Conservation (phyloP, 2,888 invertebrate species). For the Bibio marci region DNA sequence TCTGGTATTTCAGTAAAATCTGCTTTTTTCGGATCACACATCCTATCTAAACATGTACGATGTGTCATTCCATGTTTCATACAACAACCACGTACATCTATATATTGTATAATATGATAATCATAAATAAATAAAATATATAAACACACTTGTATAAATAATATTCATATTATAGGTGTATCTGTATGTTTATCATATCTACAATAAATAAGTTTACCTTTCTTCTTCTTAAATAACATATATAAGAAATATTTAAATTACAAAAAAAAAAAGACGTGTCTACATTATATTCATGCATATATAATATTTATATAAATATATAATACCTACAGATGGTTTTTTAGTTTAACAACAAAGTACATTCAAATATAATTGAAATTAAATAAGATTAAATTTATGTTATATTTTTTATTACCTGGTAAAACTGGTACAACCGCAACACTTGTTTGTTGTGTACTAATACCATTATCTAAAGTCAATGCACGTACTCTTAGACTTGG, state of each 20-base stretch:
- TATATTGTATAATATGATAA: not conserved
- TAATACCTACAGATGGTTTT: too few relatives aligned
- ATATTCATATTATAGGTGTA: too few relatives aligned
- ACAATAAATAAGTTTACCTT: too few relatives aligned
- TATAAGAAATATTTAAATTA: too few relatives aligned
- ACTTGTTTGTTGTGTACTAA: constrained; percentile 36
- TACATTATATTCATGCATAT: too few relatives aligned
- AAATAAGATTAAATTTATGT: not conserved
- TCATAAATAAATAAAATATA: not conserved
- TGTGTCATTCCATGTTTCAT: constrained; percentile 52
- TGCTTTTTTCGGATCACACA: constrained; percentile 56
- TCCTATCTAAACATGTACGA: constrained; percentile 54
- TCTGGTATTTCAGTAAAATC: constrained; percentile 40
- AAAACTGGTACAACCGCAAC: constrained; percentile 45
- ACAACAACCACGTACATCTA: constrained; percentile 56
- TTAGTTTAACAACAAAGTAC: too few relatives aligned
- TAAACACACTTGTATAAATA: not conserved
- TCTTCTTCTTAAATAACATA: too few relatives aligned
- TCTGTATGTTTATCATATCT: too few relatives aligned
- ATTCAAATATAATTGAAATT: not conserved
- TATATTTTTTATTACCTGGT: constrained; percentile 26
- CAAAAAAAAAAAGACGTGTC: too few relatives aligned
- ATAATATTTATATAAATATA: too few relatives aligned
- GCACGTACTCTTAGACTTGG: constrained; percentile 57
- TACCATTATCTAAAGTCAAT: constrained; percentile 49